Base-by-base conservation (phyloP, 2,797 vertebrate species). In the Falco columbarius region DNA sequence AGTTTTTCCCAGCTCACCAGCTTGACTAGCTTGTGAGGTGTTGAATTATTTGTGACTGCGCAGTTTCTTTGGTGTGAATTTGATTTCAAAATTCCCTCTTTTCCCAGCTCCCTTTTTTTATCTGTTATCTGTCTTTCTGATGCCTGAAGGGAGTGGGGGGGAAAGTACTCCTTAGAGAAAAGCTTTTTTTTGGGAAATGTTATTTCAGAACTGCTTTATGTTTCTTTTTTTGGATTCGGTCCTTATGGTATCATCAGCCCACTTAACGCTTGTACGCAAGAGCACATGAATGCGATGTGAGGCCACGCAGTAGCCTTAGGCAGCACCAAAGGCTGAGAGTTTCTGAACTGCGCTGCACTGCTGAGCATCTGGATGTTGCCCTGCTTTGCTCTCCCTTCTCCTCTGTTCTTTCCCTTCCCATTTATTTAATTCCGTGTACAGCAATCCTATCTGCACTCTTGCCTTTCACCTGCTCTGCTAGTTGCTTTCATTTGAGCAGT, bases 231-330 rank as follows among this genome's bases (percentile, higher is more conserved):
- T 67, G 70, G 12, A 15, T 65, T 58, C 81, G 26, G 30, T 54
- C 9, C n/a, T 36, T 32, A 3, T 32, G 14, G 26, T 10, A 16
- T 23, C 12, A 9, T 24, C 46, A 38, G 27, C 66, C 32, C 12
- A 15, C 24, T 44, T 14, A 5, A 0, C 0, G 5, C 14, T 46
- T 2, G 0, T 8, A 0, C 8, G 22, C 1, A 3, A 63, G 42
- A 55, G 54, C 26, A 7, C 9, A 24, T 9, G 22, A 42, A 20
- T 15, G 23, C 21, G 10, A 3, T 0, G 5, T 26, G 58, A 72
- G 46, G 26, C 70, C 22, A 2, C n/a, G 27, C 20, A 5, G 46
- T 24, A 30, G 38, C 29, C 19, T 47, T 6, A 18, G 13, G 10
- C 27, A n/a, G 4, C 7, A 19, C 10, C 29, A 15, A 23, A 22